phyloP scores from a whole-genome alignment of 2,888 invertebrate species.

The Microctonus aethiopoides region DNA sequence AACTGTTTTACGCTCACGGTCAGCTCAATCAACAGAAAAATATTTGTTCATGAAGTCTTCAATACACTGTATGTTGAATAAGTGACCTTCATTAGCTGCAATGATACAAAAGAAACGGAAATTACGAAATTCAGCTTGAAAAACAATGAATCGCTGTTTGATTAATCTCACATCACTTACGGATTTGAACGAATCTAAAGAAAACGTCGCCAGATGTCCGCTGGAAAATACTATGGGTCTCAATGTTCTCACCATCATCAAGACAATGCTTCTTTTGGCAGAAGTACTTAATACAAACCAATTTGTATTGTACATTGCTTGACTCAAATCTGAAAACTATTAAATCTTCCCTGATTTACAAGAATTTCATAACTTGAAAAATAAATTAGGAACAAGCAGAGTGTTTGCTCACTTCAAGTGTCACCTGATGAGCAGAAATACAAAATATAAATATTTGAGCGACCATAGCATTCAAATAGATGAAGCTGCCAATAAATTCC shows the following conservation, averaged over 20 bases:
- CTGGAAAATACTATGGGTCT: constrained; percentile 16
- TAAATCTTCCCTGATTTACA: no score
- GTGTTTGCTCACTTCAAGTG: background rate
- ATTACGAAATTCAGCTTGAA: background rate
- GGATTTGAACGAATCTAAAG: constrained; percentile 10
- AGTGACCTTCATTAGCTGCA: background rate
- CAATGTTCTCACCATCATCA: constrained; percentile 16
- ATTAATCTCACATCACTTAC: constrained; percentile 1
- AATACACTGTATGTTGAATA: background rate
- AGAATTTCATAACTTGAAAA: no score
- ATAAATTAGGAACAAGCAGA: no score
- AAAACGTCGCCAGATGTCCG: background rate
- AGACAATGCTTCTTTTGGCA: background rate
- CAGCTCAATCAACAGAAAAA: no score
- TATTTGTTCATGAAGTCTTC: no score
- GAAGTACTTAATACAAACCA: constrained; percentile 1
- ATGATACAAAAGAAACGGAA: background rate
- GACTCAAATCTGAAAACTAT: background rate
- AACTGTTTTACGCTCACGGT: no score
- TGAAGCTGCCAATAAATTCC: background rate
- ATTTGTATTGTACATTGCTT: background rate
- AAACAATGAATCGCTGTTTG: background rate
- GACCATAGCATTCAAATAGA: background rate
- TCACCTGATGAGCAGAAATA: background rate
- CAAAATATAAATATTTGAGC: background rate